Percentiles rank a stretch among this genome's conserved stretches.
Evolutionary conservation across 2,797 vertebrate genomes (phyloP).

Genomic region (Erethizon dorsatum): DNA sequence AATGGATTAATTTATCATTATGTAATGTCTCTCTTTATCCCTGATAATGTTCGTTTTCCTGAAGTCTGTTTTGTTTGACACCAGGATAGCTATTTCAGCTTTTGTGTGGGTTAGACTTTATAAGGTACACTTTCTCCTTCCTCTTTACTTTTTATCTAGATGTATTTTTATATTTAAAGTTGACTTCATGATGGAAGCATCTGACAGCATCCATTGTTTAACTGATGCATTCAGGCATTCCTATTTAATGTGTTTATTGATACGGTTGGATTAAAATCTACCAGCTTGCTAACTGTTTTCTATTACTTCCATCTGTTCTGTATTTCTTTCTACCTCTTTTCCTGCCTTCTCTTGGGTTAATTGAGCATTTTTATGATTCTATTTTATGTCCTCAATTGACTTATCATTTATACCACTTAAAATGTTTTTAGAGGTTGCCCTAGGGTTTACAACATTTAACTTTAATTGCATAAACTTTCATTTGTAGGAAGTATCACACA

Average conservation of each 20-base stretch:
- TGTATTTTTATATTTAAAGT: conserved; percentile 25
- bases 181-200: conserved; percentile 45
- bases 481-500: neutral
- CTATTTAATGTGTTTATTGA: conserved; percentile 69
- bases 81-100: neutral
- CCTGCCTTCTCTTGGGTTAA: conserved; percentile 57
- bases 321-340: conserved; percentile 56
- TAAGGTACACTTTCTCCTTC: neutral
- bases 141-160: conserved; percentile 48
- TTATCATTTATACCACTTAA: conserved; percentile 59
- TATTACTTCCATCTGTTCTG: conserved; percentile 54
- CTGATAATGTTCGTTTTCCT: neutral
- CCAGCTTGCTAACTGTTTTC: conserved; percentile 54
- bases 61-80: conserved; percentile 36
- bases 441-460: conserved; percentile 39
- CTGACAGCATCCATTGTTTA: neutral
- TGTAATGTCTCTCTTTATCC: conserved; percentile 17
- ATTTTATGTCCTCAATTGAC: conserved; percentile 60
- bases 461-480: conserved; percentile 22
- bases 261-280: conserved; percentile 50
- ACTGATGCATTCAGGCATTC: conserved; percentile 29
- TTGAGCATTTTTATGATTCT: conserved; percentile 53
- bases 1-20: conserved; percentile 17
- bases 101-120: neutral
- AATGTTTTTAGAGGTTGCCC: conserved; percentile 45